Evolutionary conservation across 2,797 vertebrate genomes (phyloP), one percentile per base, ranked within the genome.

Genomic region (Sandelia bainsii): DNA sequence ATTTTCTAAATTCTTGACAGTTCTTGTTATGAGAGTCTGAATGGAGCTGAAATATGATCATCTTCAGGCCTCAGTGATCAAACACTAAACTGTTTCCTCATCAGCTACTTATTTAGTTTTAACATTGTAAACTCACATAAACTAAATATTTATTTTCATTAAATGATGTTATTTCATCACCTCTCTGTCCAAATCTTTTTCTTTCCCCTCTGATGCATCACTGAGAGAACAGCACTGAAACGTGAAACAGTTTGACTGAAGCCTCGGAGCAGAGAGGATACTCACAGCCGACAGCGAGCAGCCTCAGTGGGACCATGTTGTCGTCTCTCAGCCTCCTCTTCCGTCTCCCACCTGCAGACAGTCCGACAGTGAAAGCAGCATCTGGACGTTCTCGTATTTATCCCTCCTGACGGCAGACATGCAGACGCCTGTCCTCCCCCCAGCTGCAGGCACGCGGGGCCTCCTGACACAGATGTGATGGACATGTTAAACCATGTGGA

Each of bases 201-300:
- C 10, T 37, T 37, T 6, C 34, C 34, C 8, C 34, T 39, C 37
- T 12, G 9, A 12, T 12, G 37, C 9, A 12, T 39, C 37, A 39
- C 37, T 39, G 37, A 12, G 37, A 53, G 17, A 19, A 6, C 13
- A 29, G 27, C 3, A 25, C 12, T 39, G 8, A 39, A 39, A 39
- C 8, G 1, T 39, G 25, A 25, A 2, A 25, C 25, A 25, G n/a
- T n/a, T n/a, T n/a, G n/a, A n/a, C n/a, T n/a, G n/a, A n/a, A n/a
- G n/a, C n/a, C n/a, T n/a, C n/a, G n/a, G 25, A 37, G 34, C 37
- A 27, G 29, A 20, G 40, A 1, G 2, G 62, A 37, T 48, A 90
- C 89, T 92, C 87, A 91, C 91, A 39, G 76, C 64, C 10, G 52
- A 91, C 77, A 79, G 70, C 54, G 69, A 88, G n/a, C 73, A 90